Evolutionary conservation across 2,888 invertebrate genomes (phyloP).

Genomic region (Cheilosia urbana): DNA sequence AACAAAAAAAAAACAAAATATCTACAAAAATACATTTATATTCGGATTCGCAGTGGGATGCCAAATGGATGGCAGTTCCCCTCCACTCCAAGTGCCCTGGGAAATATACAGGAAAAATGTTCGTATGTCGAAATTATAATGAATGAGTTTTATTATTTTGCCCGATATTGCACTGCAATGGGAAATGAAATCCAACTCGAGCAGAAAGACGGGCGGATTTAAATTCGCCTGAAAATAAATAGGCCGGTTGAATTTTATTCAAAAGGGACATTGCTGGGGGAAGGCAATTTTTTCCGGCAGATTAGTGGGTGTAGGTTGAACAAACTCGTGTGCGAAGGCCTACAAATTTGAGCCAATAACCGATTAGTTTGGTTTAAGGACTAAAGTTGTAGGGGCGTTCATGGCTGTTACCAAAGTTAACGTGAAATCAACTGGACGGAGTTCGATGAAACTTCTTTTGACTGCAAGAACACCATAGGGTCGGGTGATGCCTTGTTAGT

Average conservation of each 20-base stretch:
- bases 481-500: too few relatives aligned
- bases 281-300: too few relatives aligned
- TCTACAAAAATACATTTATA: constrained; percentile 55
- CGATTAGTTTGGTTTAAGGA: too few relatives aligned
- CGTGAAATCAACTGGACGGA: too few relatives aligned
- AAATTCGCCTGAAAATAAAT: constrained; percentile 34
- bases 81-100: constrained; percentile 13
- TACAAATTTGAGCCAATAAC: too few relatives aligned
- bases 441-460: too few relatives aligned
- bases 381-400: too few relatives aligned
- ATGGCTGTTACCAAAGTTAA: too few relatives aligned
- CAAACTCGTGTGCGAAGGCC: too few relatives aligned
- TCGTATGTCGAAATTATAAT: constrained; percentile 65
- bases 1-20: constrained; percentile 16
- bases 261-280: not conserved
- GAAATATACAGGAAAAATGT: constrained; percentile 23
- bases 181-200: not conserved
- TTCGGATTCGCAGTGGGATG: constrained; percentile 41
- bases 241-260: constrained; percentile 23
- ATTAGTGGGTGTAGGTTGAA: too few relatives aligned
- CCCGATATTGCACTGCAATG: constrained; percentile 51
- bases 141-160: constrained; percentile 67
- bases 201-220: constrained; percentile 1
- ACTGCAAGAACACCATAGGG: too few relatives aligned
- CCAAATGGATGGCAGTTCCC: not conserved